Evolutionary conservation across 2,888 invertebrate genomes (phyloP), one percentile per base, ranked within the genome.

Genomic region (Campoplex nolae): DNA sequence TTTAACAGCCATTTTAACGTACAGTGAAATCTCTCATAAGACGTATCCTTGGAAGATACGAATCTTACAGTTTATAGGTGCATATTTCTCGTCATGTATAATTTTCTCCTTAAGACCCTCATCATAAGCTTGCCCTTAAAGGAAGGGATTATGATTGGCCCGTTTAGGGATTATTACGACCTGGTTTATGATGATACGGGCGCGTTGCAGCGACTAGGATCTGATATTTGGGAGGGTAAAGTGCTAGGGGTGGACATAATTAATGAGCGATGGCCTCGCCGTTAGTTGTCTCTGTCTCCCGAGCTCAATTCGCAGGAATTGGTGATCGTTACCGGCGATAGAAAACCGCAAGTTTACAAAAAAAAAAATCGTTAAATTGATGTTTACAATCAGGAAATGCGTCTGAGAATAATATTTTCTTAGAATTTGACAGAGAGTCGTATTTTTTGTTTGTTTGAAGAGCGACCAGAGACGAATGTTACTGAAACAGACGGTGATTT

Each of bases 31-130:
- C 42, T 68, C 42, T 45, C 8, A 23, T 70, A 48, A 48, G 45
- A 42, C 42, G 42, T 68, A 42, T 28, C 70, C 70, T 70, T 28
- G 16, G 7, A 28, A 16, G 56, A 35, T 42, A 73, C 16, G 70
- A 45, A 70, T 45, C 70, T 70, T 45, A 45, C 28, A 42, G 70
- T 70, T 45, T 70, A 48, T 70, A 48, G 42, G 45, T 70, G 70
- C 70, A 48, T 48, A 70, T 45, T 48, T 48, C 45, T 48, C 28
- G 42, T 70, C 23, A 48, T 48, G 45, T 70, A 45, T 70, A 70
- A 70, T 70, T 70, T 70, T 45, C 45, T 70, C 70, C 48, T 45
- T 18, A 45, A 42, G 70, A 70, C 28, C 42, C 42, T 28, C 48
- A 28, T 45, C 28, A 42, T 45, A 48, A 70, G 42, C 70, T 42